Evolutionary conservation across 2,113 vertebrate species (phyloP).

Genomic region (Pitta sordida): DNA sequence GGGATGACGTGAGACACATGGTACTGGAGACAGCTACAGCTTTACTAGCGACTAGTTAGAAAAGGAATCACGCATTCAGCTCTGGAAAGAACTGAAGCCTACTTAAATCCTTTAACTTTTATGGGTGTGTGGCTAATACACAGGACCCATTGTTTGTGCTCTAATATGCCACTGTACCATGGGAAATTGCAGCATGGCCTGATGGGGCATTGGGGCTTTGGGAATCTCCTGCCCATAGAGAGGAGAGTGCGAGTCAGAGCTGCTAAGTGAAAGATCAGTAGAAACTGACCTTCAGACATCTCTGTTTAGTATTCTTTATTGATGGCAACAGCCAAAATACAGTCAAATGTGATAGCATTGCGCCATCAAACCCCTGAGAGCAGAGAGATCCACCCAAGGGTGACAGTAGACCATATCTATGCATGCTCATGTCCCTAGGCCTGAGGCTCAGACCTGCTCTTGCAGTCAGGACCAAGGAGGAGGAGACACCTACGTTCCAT

Average conservation of each 20-base stretch:
- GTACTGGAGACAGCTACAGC: neutral
- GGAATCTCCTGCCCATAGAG: neutral
- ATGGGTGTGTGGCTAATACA: neutral
- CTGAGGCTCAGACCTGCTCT: neutral
- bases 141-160: neutral
- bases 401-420: neutral
- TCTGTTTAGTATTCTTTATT: neutral
- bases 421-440: neutral
- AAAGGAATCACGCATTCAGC: neutral
- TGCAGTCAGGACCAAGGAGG: neutral
- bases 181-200: neutral
- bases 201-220: neutral
- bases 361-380: neutral
- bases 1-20: neutral
- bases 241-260: accelerated
- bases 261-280: neutral
- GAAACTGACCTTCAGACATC: neutral
- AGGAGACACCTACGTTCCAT: constrained; percentile 87
- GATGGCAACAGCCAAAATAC: neutral
- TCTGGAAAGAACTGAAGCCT: neutral
- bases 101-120: neutral
- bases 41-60: neutral
- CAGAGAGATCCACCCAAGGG: neutral
- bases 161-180: neutral
- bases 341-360: accelerated